Conservation (phyloP, 2,888 invertebrate genomes). For the Byasa hedistus region DNA sequence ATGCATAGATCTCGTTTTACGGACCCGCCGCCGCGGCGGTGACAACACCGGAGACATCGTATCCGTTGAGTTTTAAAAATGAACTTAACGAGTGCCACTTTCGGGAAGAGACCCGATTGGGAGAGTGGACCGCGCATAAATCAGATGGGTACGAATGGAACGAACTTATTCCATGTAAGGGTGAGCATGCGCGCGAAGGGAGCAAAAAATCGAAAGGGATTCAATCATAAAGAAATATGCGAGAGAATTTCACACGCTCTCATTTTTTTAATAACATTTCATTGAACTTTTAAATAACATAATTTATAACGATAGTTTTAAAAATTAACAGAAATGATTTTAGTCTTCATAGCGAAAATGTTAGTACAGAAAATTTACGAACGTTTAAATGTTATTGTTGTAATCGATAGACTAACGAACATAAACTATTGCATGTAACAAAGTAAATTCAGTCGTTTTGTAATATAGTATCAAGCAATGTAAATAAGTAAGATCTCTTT, state of each 20-base stretch:
- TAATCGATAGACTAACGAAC: conserved; percentile 11
- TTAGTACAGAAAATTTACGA: neutral
- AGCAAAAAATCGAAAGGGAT: conserved; percentile 50
- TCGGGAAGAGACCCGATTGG: conserved; percentile 56
- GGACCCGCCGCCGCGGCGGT: conserved; percentile 55
- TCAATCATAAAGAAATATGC: conserved; percentile 42
- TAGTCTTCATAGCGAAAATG: neutral
- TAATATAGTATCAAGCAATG: conserved; percentile 12
- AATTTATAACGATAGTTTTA: neutral
- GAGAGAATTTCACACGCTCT: conserved; percentile 25
- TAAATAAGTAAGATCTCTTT: conserved; percentile 14
- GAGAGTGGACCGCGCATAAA: conserved; percentile 63
- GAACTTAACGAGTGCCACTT: conserved; percentile 66
- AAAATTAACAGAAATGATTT: too few species aligned
- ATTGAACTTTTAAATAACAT: neutral
- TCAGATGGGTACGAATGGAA: conserved; percentile 65
- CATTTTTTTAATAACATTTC: neutral
- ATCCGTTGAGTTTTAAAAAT: conserved; percentile 72
- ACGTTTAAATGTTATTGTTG: neutral
- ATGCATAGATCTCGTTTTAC: conserved; percentile 52
- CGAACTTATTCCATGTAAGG: conserved; percentile 43
- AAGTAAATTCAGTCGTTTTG: conserved; percentile 15
- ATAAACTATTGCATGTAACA: conserved; percentile 12
- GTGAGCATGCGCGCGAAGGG: conserved; percentile 55
- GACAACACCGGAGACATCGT: conserved; percentile 72